Conservation (phyloP, 1,140 invertebrate genomes). For the Luehdorfia chinensis region DNA sequence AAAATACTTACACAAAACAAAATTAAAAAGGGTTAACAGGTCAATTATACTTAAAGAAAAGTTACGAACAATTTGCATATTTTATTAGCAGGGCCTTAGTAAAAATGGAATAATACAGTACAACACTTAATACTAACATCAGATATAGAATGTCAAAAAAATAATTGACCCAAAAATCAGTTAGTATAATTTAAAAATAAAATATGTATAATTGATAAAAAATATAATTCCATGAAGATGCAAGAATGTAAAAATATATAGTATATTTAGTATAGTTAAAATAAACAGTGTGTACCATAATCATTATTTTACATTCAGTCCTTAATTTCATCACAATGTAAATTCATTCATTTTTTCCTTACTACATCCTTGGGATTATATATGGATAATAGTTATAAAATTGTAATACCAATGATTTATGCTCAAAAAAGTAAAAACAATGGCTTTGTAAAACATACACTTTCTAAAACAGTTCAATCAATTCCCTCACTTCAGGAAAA, state of each 20-base stretch:
- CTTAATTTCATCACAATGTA: conserved; percentile 57
- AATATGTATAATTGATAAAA: conserved; percentile 52
- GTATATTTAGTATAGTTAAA: conserved; percentile 42
- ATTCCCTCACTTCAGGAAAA: conserved; percentile 15
- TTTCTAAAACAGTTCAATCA: conserved; percentile 17
- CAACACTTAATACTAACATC: conserved; percentile 59
- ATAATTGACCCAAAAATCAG: conserved; percentile 55
- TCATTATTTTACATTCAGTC: conserved; percentile 55
- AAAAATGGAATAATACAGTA: conserved; percentile 72
- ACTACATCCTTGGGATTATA: conserved; percentile 56
- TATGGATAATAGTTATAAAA: conserved; percentile 29
- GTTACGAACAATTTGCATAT: conserved; percentile 40
- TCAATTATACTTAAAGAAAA: conserved; percentile 9
- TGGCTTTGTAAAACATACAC: conserved; percentile 8
- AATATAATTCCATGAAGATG: conserved; percentile 48
- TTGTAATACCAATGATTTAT: conserved; percentile 10
- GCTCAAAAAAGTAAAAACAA: conserved; percentile 7
- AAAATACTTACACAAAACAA: conserved; percentile 8
- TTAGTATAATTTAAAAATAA: conserved; percentile 49
- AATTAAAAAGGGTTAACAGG: not conserved
- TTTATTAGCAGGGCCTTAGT: conserved; percentile 44
- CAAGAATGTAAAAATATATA: conserved; percentile 51
- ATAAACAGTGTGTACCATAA: conserved; percentile 39
- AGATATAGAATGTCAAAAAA: conserved; percentile 50
- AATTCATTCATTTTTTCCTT: conserved; percentile 44